These are phyloP conservation scores for Zaprionus africanus DNA, from an alignment of 1,140 invertebrate genomes.

Conservation along the genomic window DNA sequence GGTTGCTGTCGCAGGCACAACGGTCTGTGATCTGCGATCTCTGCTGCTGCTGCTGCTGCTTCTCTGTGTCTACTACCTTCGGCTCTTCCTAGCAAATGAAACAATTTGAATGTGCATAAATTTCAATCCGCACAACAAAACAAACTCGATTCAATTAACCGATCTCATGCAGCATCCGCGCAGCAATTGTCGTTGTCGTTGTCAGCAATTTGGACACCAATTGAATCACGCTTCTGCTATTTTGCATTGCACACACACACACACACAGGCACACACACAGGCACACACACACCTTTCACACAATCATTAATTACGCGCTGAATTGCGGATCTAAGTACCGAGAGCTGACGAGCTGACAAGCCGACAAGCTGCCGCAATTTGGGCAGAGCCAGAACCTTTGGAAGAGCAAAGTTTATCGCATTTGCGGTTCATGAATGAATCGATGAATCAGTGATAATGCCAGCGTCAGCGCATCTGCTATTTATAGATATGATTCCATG, in stretches of 20 bases:
- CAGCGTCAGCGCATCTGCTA: slow-evolving; percentile 64
- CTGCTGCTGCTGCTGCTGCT: too few species aligned
- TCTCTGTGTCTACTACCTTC: not conserved
- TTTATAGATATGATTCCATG: slow-evolving; percentile 70
- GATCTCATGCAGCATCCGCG: slow-evolving; percentile 26
- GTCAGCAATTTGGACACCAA: slow-evolving; percentile 66
- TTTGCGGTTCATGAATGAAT: slow-evolving; percentile 66
- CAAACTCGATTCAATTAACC: slow-evolving; percentile 69
- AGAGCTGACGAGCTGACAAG: not conserved
- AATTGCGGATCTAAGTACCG: slow-evolving; percentile 62
- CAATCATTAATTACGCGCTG: slow-evolving; percentile 73
- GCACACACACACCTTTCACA: not conserved
- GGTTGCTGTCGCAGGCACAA: slow-evolving; percentile 49
- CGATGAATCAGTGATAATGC: slow-evolving; percentile 63
- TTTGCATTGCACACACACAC: slow-evolving; percentile 45
- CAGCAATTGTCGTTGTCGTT: slow-evolving; percentile 44
- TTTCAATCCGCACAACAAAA: slow-evolving; percentile 22
- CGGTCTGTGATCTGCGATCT: not conserved
- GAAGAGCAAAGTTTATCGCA: slow-evolving; percentile 20
- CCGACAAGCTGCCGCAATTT: slow-evolving; percentile 40
- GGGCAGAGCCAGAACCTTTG: slow-evolving; percentile 60
- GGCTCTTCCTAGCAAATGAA: slow-evolving; percentile 59
- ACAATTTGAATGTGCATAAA: slow-evolving; percentile 77
- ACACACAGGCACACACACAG: not conserved
- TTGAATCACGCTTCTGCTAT: slow-evolving; percentile 76